Base-by-base conservation (phyloP, 2,797 vertebrate genomes). In the Melanotaenia nigrans region DNA sequence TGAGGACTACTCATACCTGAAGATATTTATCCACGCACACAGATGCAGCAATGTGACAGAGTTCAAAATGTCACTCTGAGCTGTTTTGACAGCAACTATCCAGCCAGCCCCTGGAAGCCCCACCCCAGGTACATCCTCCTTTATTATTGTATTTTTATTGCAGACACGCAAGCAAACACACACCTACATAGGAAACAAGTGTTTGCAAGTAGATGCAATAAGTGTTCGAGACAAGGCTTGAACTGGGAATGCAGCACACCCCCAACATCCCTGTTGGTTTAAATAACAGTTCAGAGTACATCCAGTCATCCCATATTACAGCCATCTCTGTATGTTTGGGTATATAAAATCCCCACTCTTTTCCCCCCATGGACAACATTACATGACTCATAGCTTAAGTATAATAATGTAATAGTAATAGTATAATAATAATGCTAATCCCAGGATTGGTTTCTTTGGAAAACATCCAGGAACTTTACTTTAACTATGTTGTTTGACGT, bases 1-100 rank as follows among this genome's bases (percentile, higher is more conserved):
- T 13, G 7, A 77, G 76, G 69, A 57, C 54, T 77, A 75, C 72
- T 83, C 76, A 79, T 61, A 90, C 82, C 84, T 88, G 79, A 78
- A 83, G 75, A 73, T 61, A 40, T 71, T 75, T 61, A 35, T 18
- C 20, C 40, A 51, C 33, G 53, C 53, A 69, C 28, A 38, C 36
- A 35, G 56, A 71, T 35, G 69, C 65, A 77, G 58, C 3, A 9
- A 56, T 28, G 54, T 73, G 65, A 70, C 74, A 66, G 30, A 57
- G 57, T 53, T 72, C 87, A 79, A 87, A 77, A 84, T 89, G 88
- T 92, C 91, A 91, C 80, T 80, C 60, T 75, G 73, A 83, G 49
- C 79, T 22, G 64, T 81, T 89, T 84, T 79, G 87, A 85, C 62
- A 42, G 81, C 66, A 84, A 79, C 79, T 70, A 53, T 75, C 76